A percentile compares a stretch with the other conserved stretches of the same genome.
Conservation (phyloP, 2,888 invertebrate species). For the Myopa tessellatipennis region DNA sequence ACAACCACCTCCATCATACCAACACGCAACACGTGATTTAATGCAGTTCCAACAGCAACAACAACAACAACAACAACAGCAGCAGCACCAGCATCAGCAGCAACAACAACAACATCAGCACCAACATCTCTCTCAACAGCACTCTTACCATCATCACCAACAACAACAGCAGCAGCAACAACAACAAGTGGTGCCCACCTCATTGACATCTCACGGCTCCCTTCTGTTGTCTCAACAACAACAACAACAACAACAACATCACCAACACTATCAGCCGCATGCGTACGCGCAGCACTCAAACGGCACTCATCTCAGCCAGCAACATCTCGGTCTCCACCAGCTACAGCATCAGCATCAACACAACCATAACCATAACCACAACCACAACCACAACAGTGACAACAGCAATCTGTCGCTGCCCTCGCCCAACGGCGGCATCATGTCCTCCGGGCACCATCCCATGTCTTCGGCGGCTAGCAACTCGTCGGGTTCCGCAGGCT, state of each 20-base stretch:
- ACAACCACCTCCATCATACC: slow-evolving; percentile 61
- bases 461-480: slow-evolving; percentile 60
- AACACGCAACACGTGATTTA: slow-evolving; percentile 60
- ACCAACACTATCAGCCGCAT: slow-evolving; percentile 53
- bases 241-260: slow-evolving; percentile 69
- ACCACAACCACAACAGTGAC: slow-evolving; percentile 55
- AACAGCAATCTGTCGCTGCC: slow-evolving; percentile 84
- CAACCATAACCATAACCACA: slow-evolving; percentile 34
- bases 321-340: slow-evolving; percentile 50
- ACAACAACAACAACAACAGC: slow-evolving; percentile 71
- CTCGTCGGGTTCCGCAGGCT: slow-evolving; percentile 73
- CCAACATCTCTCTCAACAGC: slow-evolving; percentile 62
- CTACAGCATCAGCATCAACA: slow-evolving; percentile 50
- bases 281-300: slow-evolving; percentile 63
- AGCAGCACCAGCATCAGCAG: slow-evolving; percentile 71
- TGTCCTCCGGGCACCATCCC: slow-evolving; percentile 54
- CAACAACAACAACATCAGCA: slow-evolving; percentile 68
- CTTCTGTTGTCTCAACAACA: slow-evolving; percentile 60
- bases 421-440: slow-evolving; percentile 73
- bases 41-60: slow-evolving; percentile 67
- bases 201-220: slow-evolving; percentile 39
- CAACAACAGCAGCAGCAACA: slow-evolving; percentile 50
- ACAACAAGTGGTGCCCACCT: slow-evolving; percentile 41
- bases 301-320: slow-evolving; percentile 55
- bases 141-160: slow-evolving; percentile 40